phyloP scores from a whole-genome alignment of 2,113 vertebrate species.

The Mus musculus region GRCm39 chr16:5819001-5819500 shows the following conservation, averaged over 20 bases:
- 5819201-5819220: background rate
- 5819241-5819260: background rate
- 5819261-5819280: background rate
- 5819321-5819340: background rate
- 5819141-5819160: background rate
- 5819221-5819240: background rate
- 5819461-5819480: slow-evolving; percentile 65
- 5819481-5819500: slow-evolving; percentile 49
- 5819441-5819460: background rate
- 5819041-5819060: too few species aligned
- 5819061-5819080: background rate
- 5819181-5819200: too few species aligned
- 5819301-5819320: background rate
- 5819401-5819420: background rate
- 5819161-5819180: background rate
- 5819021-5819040: background rate
- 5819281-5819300: background rate
- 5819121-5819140: too few species aligned
- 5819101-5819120: background rate
- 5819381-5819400: background rate
- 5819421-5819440: background rate
- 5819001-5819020: too few species aligned
- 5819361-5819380: background rate
- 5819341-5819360: background rate
- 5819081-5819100: background rate